phyloP scores from a whole-genome alignment of 2,888 invertebrate genomes.

The Diarsia brunnea region DNA sequence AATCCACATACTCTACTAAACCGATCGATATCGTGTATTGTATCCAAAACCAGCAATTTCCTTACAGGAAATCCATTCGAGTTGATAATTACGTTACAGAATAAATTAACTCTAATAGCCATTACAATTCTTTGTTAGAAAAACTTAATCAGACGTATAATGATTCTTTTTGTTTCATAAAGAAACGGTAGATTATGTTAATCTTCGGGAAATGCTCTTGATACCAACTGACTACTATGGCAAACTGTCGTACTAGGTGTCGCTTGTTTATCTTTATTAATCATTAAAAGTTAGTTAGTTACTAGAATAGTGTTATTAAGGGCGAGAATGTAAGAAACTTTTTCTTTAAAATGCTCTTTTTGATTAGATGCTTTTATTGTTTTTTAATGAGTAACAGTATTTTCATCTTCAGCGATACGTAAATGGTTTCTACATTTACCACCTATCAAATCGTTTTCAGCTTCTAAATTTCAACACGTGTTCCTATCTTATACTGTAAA shows the following conservation, averaged over 20 bases:
- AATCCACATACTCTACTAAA: neutral
- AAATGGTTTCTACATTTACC: neutral
- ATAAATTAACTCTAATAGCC: slow-evolving; percentile 38
- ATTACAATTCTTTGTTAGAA: slow-evolving; percentile 47
- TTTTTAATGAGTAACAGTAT: neutral
- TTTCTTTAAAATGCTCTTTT: neutral
- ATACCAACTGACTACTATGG: slow-evolving; percentile 4
- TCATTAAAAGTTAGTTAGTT: slow-evolving; percentile 17
- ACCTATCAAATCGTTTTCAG: neutral
- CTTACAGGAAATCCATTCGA: slow-evolving; percentile 48
- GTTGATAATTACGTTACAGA: slow-evolving; percentile 34
- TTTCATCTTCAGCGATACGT: neutral
- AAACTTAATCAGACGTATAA: slow-evolving; percentile 27
- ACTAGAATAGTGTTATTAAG: neutral
- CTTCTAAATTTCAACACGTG: no score
- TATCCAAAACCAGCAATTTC: slow-evolving; percentile 29
- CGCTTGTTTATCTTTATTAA: slow-evolving; percentile 20
- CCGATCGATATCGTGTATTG: slow-evolving; percentile 18
- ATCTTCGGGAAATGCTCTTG: slow-evolving; percentile 29
- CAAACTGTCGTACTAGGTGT: neutral
- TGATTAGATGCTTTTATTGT: neutral
- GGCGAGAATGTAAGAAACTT: neutral
- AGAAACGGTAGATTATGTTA: slow-evolving; percentile 14
- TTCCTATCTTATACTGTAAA: no score
- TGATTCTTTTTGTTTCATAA: slow-evolving; percentile 19